phyloP scores from a whole-genome alignment of 2,113 vertebrate species.

The Rhipidura dahli region DNA sequence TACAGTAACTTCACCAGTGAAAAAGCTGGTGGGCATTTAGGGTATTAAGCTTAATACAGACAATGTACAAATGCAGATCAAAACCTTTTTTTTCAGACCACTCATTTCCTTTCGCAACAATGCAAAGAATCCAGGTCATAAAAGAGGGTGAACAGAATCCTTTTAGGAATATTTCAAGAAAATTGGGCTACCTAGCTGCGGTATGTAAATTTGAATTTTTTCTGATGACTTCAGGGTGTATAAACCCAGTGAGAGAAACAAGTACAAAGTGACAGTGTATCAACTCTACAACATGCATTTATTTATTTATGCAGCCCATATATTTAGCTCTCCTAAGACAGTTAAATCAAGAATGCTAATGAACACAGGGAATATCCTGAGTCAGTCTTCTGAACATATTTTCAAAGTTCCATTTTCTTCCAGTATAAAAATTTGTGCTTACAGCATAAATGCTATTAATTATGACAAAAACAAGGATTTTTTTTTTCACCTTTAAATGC shows the following conservation, averaged over 20 bases:
- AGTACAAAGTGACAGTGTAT: neutral
- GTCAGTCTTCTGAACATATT: neutral
- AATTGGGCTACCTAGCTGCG: neutral
- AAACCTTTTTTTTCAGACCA: neutral
- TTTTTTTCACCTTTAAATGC: neutral
- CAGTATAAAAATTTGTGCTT: neutral
- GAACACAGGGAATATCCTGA: neutral
- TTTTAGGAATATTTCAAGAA: neutral
- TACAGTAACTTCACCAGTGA: neutral
- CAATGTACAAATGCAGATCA: neutral
- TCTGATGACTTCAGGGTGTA: neutral
- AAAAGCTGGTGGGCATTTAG: neutral
- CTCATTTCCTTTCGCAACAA: neutral
- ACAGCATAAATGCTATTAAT: neutral
- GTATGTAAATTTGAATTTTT: neutral
- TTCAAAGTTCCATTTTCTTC: neutral
- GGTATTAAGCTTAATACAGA: neutral
- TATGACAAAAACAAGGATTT: neutral
- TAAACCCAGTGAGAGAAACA: neutral
- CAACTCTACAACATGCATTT: neutral
- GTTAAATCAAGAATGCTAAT: conserved; percentile 19
- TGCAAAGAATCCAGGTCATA: neutral
- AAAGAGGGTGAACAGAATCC: neutral
- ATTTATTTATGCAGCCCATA: neutral
- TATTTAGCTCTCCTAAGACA: neutral